Base-by-base conservation (phyloP, 1,140 invertebrate species). In the Drusus annulatus region DNA sequence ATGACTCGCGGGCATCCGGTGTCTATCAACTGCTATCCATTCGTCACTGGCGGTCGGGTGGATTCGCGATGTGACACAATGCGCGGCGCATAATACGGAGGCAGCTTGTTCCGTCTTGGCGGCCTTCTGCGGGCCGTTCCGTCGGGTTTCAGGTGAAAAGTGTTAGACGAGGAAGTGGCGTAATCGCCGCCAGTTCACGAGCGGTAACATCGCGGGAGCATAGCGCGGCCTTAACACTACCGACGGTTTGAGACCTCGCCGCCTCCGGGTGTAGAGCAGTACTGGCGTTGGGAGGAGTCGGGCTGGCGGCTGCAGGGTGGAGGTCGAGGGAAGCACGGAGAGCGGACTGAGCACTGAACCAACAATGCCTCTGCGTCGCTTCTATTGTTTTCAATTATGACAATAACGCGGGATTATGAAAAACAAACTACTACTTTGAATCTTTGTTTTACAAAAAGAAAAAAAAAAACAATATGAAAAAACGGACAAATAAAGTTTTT, bases 1-100 rank as follows among this genome's bases (percentile, higher is more conserved):
- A 90, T 90, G 80, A 82, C 76, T 74, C 50, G 69, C 69, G 51
- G 68, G 68, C 69, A n/a, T 74, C 69, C 69, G 69, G 69, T 68
- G 73, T 80, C 31, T 62, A 28, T 50, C 60, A 56, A 25, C 54
- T 25, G 36, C 21, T 13, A 45, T n/a, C 31, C 28, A 69, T 54
- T 36, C 51, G 69, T 74, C 69, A 56, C 50, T 28, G 69, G 17
- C 50, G 50, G 50, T 52, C 51, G 19, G 50, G 50, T 13, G 36
- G 45, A 17, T 50, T 13, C 10, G 7, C 68, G 68, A 50, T 50
- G 50, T 25, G 69, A 54, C 69, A 21, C 62, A 28, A 28, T 16
- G 23, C 62, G 31, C 21, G 60, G 28, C 65, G 28, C 65, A 69
- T 69, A 50, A 23, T 71, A 71, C 31, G 10, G 36, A 31, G 25